Percentiles rank a stretch among this genome's conserved stretches.
Conservation (phyloP, 2,113 vertebrate genomes). For the Gallinago media region DNA sequence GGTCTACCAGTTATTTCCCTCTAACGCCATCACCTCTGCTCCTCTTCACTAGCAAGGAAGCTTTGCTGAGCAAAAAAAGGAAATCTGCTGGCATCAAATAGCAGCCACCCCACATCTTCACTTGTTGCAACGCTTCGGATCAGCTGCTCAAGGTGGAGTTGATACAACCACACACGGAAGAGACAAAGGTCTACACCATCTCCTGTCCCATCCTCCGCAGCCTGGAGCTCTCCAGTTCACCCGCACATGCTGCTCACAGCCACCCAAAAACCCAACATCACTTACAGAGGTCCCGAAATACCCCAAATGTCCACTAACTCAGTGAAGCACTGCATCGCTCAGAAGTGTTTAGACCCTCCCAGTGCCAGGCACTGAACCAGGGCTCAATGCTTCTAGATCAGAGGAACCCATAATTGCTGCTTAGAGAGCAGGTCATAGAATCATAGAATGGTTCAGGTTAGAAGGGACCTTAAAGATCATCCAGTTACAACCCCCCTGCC, state of each 20-base stretch:
- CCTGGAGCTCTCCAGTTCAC: neutral
- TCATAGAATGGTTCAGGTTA: too few species aligned
- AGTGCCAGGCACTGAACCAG: fast-evolving
- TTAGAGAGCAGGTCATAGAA: neutral
- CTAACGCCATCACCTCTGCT: neutral
- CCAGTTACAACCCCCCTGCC: too few species aligned
- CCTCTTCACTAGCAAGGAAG: neutral
- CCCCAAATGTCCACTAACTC: neutral
- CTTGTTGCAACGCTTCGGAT: neutral
- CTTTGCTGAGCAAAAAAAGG: neutral
- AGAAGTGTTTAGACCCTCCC: neutral
- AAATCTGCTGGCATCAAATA: neutral
- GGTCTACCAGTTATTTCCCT: neutral
- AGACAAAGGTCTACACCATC: neutral
- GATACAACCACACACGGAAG: neutral
- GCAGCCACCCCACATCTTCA: neutral
- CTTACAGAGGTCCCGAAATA: neutral
- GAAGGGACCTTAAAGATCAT: too few species aligned
- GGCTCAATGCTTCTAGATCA: neutral
- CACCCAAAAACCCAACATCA: fast-evolving
- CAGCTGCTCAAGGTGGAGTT: neutral
- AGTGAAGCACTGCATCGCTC: neutral
- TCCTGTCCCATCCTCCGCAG: fast-evolving
- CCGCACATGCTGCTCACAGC: neutral
- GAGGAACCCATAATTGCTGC: neutral